phyloP scores from a whole-genome alignment of 2,888 invertebrate species.

The Halocaridina rubra region DNA sequence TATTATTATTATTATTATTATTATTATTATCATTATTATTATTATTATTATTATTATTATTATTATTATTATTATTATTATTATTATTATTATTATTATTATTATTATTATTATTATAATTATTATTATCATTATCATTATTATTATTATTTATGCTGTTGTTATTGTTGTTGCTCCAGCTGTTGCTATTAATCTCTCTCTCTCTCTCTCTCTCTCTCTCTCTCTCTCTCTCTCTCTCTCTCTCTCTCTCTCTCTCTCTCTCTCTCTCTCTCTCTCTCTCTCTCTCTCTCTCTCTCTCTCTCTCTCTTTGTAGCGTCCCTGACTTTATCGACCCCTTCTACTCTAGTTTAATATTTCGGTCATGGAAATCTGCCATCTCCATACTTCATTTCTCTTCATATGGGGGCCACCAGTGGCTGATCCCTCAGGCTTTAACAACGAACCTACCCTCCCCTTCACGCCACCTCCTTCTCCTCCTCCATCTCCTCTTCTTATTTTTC shows the following conservation, averaged over 20 bases:
- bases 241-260: not conserved
- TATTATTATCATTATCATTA: too few species aligned
- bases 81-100: too few species aligned
- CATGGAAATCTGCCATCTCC: slow-evolving; percentile 37
- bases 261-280: not conserved
- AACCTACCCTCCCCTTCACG: not conserved
- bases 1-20: too few species aligned
- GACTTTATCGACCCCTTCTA: slow-evolving; percentile 32
- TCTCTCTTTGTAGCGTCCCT: not conserved
- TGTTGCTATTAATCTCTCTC: too few species aligned
- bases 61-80: too few species aligned
- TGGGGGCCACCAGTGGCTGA: slow-evolving; percentile 5
- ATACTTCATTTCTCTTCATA: slow-evolving; percentile 55
- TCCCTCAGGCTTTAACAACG: not conserved
- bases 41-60: too few species aligned
- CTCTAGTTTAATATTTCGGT: slow-evolving; percentile 37
- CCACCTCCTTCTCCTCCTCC: not conserved
- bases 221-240: not conserved
- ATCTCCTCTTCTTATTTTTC: not conserved
- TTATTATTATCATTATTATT: too few species aligned
- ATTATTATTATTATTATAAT: too few species aligned
- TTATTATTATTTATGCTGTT: too few species aligned
- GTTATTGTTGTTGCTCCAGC: too few species aligned
- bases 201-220: too few species aligned
- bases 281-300: not conserved